Conservation (phyloP, 2,113 vertebrate genomes). For the Cyanoderma ruficeps region DNA sequence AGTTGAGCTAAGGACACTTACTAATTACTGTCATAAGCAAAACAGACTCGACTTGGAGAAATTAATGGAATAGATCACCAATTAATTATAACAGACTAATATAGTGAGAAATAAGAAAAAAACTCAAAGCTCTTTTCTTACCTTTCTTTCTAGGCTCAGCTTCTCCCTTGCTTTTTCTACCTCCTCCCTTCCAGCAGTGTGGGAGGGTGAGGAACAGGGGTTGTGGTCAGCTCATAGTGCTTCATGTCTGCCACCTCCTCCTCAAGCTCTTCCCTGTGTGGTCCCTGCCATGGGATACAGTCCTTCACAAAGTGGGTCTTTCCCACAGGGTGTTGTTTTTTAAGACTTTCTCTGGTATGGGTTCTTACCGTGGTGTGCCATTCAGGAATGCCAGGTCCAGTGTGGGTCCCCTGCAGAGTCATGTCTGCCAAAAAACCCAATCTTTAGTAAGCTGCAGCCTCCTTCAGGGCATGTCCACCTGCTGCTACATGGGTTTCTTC, state of each 20-base stretch:
- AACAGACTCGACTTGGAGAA: not conserved
- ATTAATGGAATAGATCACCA: not conserved
- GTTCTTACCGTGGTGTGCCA: fast-evolving
- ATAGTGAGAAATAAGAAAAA: not conserved
- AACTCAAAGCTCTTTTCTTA: not conserved
- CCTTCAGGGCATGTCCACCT: too few species aligned
- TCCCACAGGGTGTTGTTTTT: not conserved
- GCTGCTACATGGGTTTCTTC: not conserved
- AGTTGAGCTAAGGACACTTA: fast-evolving
- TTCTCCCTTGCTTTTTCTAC: not conserved
- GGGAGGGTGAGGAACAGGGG: fast-evolving
- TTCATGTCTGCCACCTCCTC: not conserved
- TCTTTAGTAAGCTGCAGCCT: fast-evolving
- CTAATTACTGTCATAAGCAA: not conserved
- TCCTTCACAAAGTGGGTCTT: not conserved
- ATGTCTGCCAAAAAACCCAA: not conserved
- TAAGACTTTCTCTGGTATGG: not conserved
- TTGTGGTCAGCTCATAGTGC: fast-evolving
- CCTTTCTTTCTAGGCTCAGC: not conserved
- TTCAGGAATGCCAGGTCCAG: not conserved
- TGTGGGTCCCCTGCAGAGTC: fast-evolving
- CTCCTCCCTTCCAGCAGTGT: not conserved
- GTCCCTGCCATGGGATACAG: not conserved
- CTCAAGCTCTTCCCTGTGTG: fast-evolving
- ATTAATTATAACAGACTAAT: not conserved